Percentiles rank a stretch among this genome's conserved stretches.
Conservation (phyloP, 2,888 invertebrate species). For the Drosophila borborema region DNA sequence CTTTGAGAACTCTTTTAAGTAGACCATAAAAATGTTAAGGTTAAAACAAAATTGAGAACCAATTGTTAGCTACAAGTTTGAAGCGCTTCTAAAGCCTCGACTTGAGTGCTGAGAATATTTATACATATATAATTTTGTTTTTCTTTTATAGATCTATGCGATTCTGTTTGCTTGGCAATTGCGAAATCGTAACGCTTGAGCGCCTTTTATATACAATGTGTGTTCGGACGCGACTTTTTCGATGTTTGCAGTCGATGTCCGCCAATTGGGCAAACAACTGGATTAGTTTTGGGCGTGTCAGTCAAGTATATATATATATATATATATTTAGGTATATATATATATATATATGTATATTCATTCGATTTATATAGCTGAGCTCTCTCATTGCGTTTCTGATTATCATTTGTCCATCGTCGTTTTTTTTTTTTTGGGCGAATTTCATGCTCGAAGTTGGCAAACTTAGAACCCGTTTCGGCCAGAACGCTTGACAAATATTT, state of each 20-base stretch:
- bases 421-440: constrained; percentile 51
- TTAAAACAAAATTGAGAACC: constrained; percentile 25
- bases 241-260: constrained; percentile 60
- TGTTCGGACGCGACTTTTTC: constrained; percentile 48
- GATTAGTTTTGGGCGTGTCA: constrained; percentile 61
- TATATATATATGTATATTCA: too few relatives aligned
- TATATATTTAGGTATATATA: too few relatives aligned
- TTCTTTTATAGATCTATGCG: constrained; percentile 33
- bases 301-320: constrained; percentile 16
- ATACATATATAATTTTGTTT: background rate
- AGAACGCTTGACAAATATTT: constrained; percentile 55
- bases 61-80: constrained; percentile 22
- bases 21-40: constrained; percentile 4
- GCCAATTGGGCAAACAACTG: constrained; percentile 65
- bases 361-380: too few relatives aligned
- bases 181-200: constrained; percentile 75
- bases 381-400: constrained; percentile 56
- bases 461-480: constrained; percentile 54
- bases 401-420: constrained; percentile 46
- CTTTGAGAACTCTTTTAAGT: background rate
- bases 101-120: constrained; percentile 30
- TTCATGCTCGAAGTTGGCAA: constrained; percentile 42
- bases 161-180: constrained; percentile 75
- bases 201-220: constrained; percentile 65
- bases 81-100: constrained; percentile 6